Evolutionary conservation across 92 coral and sea anemone genomes (phyloP), one percentile per base, ranked within the genome.

Genomic region (Epizoanthus illoricatus): DNA sequence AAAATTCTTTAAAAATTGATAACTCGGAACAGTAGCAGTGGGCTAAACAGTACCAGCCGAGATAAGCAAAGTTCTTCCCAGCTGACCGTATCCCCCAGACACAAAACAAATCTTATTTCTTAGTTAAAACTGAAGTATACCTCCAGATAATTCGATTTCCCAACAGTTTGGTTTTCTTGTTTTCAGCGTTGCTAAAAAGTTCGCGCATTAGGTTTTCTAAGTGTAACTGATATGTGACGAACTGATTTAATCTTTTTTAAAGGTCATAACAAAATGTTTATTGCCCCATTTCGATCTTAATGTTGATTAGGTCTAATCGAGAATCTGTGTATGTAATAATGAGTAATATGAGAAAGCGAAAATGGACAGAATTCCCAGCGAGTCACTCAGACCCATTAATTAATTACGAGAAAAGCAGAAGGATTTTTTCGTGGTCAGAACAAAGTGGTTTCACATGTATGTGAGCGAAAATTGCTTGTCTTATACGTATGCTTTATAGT

Each of bases 221-320:
- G 57, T 75, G 55, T 60, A 39, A n/a, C 28, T 57, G 45, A 75
- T 59, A 75, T 40, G 28, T n/a, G 55, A 56, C 28, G n/a, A 75
- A 36, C 42, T 75, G 36, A 40, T 75, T 62, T 78, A 28, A 78
- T 64, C 71, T 61, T 62, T 23, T 42, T 19, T 42, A 62, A 64
- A 78, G 59, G 82, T 62, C 71, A 74, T 56, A 74, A 54, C 64
- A 33, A 39, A 57, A 17, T 62, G 7, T 41, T 63, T 62, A 62
- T 78, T 63, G 42, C 71, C 40, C 17, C 16, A 41, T 42, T 23
- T 56, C 82, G 82, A 78, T 78, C 56, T 45, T 78, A 78, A 45
- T 20, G 42, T 11, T 89, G 92, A 89, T 89, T 86, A 84, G 80
- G 84, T 81, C 92, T 89, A 89, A 89, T 89, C 89, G 79, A 80